Conservation (phyloP, 2,888 invertebrate genomes). For the Sthenelais limicola region DNA sequence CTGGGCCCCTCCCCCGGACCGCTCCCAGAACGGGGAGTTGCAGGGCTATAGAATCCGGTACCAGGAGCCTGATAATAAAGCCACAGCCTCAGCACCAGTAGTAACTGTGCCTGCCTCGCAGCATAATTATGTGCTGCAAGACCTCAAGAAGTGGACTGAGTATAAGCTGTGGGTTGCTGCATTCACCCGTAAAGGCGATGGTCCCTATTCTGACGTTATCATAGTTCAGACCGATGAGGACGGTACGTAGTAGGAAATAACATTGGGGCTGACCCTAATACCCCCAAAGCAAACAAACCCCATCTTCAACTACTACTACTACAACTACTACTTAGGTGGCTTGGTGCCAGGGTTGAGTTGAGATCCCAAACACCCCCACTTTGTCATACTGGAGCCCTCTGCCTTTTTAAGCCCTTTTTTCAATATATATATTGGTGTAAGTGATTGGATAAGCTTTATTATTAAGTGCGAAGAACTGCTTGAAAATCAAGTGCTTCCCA, state of each 20-base stretch:
- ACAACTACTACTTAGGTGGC: constrained; percentile 32
- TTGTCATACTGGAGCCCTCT: no score
- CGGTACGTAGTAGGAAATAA: constrained; percentile 82
- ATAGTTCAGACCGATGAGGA: constrained; percentile 96
- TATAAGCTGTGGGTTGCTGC: constrained; percentile 91
- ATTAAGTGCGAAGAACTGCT: no score
- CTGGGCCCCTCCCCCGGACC: constrained; percentile 94
- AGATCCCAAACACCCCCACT: constrained; percentile 24
- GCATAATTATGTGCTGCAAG: constrained; percentile 82
- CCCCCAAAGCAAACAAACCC: no score
- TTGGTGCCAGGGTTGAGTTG: constrained; percentile 37
- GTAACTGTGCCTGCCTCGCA: constrained; percentile 63
- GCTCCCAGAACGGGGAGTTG: constrained; percentile 85
- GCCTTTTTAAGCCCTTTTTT: no score
- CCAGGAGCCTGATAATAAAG: constrained; percentile 71
- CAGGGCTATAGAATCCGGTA: constrained; percentile 66
- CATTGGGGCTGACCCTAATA: constrained; percentile 12
- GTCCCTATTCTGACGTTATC: constrained; percentile 91
- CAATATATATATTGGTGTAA: no score
- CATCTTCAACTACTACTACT: no score
- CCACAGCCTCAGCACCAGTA: constrained; percentile 77
- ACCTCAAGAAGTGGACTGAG: constrained; percentile 94
- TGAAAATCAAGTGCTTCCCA: no score
- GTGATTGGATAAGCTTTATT: no score
- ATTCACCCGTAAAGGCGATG: constrained; percentile 89